A percentile compares a stretch with the other conserved stretches of the same genome.
Conservation (phyloP, 2,113 vertebrate genomes). For the Telmatochromis bifrenatus region DNA sequence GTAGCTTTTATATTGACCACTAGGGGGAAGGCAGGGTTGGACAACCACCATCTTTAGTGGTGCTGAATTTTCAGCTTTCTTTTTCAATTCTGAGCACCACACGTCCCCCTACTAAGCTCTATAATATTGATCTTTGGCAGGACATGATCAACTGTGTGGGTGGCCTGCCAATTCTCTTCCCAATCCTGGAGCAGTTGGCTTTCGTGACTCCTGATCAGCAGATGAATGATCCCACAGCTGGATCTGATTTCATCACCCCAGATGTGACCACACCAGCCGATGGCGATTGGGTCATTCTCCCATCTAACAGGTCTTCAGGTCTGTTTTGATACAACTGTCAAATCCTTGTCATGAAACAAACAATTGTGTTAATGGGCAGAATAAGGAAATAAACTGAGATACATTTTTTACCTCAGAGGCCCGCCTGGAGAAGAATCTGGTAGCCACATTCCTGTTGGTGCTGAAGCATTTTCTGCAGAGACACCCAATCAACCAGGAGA, state of each 20-base stretch:
- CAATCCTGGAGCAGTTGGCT: constrained; percentile 87
- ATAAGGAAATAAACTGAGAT: background rate
- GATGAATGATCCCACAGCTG: constrained; percentile 32
- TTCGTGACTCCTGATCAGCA: constrained; percentile 71
- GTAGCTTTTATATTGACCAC: background rate
- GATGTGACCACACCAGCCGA: constrained; percentile 81
- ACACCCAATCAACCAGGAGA: constrained; percentile 92
- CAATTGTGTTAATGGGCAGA: background rate
- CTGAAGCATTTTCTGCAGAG: constrained; percentile 94
- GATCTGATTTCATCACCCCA: constrained; percentile 70
- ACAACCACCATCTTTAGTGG: background rate
- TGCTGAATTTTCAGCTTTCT: background rate
- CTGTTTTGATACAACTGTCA: background rate
- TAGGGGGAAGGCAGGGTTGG: background rate
- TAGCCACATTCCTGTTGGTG: constrained; percentile 90
- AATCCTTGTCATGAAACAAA: background rate
- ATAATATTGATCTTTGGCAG: constrained; percentile 52
- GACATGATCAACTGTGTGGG: constrained; percentile 95
- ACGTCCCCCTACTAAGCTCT: background rate
- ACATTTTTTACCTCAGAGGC: constrained; percentile 74
- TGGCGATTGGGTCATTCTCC: constrained; percentile 84
- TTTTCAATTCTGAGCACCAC: background rate
- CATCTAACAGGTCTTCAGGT: constrained; percentile 92
- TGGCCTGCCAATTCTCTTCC: constrained; percentile 85
- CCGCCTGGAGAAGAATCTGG: constrained; percentile 88